These are phyloP conservation scores for Hormaphis cornu DNA, from an alignment of 1,140 invertebrate genomes.

Conservation along the genomic window DNA sequence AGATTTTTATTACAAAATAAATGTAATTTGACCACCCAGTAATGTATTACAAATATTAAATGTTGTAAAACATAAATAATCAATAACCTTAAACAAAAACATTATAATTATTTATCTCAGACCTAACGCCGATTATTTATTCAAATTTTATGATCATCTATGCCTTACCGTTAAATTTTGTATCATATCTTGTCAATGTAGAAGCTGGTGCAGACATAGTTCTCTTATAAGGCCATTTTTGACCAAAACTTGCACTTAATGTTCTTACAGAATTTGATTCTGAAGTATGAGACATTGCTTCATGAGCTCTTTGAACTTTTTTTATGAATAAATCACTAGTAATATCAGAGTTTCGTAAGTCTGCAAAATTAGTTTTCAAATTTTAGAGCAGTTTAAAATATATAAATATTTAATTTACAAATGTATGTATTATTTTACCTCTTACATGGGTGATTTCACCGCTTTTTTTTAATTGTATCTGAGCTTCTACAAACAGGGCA, in stretches of 20 bases:
- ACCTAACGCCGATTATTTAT: too few relatives aligned
- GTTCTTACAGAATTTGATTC: constrained; percentile 63
- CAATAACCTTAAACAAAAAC: too few relatives aligned
- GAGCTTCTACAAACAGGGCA: constrained; percentile 87
- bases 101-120: not conserved
- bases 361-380: constrained; percentile 46
- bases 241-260: constrained; percentile 78
- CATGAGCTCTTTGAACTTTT: constrained; percentile 80
- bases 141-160: not conserved
- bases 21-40: too few relatives aligned
- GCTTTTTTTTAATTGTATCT: constrained; percentile 75
- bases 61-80: too few relatives aligned
- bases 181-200: constrained; percentile 57
- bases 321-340: constrained; percentile 79
- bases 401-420: not conserved
- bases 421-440: constrained; percentile 47
- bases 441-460: constrained; percentile 71
- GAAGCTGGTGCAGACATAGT: constrained; percentile 83
- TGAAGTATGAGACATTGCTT: constrained; percentile 65
- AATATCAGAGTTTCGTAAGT: constrained; percentile 79
- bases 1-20: too few relatives aligned
- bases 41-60: too few relatives aligned
- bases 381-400: not conserved
- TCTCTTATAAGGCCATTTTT: constrained; percentile 90
- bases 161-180: constrained; percentile 45